These are phyloP conservation scores for Ascidia mentula DNA, from an alignment of 23 tunicate genomes.

Conservation along the genomic window DNA sequence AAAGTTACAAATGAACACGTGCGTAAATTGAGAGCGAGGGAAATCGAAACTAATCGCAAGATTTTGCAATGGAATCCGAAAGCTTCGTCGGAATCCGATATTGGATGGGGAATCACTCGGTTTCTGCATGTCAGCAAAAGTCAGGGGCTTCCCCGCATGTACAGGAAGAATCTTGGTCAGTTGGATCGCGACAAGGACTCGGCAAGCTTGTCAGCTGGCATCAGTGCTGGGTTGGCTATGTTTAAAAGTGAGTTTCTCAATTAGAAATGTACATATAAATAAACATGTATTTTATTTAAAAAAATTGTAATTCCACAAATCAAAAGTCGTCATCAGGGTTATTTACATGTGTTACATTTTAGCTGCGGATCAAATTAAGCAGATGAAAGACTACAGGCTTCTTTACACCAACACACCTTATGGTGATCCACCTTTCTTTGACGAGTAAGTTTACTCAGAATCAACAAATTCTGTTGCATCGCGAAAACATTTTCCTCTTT, in stretches of 20 bases:
- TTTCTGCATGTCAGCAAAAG: not conserved
- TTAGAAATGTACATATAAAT: too few species aligned
- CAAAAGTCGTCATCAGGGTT: too few species aligned
- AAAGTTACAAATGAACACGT: not conserved
- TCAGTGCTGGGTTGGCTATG: not conserved
- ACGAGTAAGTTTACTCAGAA: not conserved
- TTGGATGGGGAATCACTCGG: conserved; percentile 33
- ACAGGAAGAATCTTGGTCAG: not conserved
- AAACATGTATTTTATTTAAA: too few species aligned
- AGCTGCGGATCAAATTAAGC: too few species aligned
- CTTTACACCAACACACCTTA: not conserved
- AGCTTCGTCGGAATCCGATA: conserved; percentile 24
- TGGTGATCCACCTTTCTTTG: not conserved
- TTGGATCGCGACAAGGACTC: not conserved
- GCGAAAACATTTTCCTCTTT: too few species aligned
- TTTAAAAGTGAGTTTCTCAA: not conserved
- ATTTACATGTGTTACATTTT: too few species aligned
- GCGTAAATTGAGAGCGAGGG: not conserved
- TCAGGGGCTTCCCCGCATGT: not conserved
- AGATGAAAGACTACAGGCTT: not conserved
- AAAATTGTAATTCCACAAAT: too few species aligned
- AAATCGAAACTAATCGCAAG: not conserved
- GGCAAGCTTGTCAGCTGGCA: not conserved
- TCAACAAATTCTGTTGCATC: not conserved
- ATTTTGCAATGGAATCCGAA: conserved; percentile 18